A percentile compares a stretch with the other conserved stretches of the same genome.
Conservation (phyloP, 2,888 invertebrate genomes). For the Salpingus planirostris region DNA sequence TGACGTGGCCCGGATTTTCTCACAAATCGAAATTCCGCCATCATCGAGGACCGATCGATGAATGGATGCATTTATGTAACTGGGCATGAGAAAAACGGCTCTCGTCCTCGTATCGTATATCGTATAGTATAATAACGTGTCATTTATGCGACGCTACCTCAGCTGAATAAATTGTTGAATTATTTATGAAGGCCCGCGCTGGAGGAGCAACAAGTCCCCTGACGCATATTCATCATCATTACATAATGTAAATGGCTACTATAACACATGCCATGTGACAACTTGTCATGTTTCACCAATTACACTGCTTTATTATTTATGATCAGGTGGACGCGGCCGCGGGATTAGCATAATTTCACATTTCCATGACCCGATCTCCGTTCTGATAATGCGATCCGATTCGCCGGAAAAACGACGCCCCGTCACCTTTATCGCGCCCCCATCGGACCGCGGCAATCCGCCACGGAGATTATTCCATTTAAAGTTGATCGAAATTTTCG, state of each 20-base stretch:
- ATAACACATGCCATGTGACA: conserved; percentile 14
- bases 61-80: too few species aligned
- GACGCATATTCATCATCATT: conserved; percentile 18
- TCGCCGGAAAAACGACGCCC: too few species aligned
- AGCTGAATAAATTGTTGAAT: conserved; percentile 12
- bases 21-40: conserved; percentile 1
- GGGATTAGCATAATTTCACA: neutral
- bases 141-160: conserved; percentile 2
- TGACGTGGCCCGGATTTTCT: conserved; percentile 8
- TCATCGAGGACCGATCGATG: too few species aligned
- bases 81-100: too few species aligned
- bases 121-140: conserved; percentile 1
- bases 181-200: conserved; percentile 12
- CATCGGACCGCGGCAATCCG: too few species aligned
- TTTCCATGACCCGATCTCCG: too few species aligned
- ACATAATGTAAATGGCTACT: conserved; percentile 16
- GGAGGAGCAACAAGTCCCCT: conserved; percentile 13
- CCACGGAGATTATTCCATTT: too few species aligned
- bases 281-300: conserved; percentile 15
- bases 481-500: too few species aligned
- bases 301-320: conserved; percentile 10
- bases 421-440: too few species aligned
- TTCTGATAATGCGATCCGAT: too few species aligned
- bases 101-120: too few species aligned
- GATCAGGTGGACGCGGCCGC: neutral